phyloP scores from a whole-genome alignment of 2,113 vertebrate genomes.

The Centropus unirufus region DNA sequence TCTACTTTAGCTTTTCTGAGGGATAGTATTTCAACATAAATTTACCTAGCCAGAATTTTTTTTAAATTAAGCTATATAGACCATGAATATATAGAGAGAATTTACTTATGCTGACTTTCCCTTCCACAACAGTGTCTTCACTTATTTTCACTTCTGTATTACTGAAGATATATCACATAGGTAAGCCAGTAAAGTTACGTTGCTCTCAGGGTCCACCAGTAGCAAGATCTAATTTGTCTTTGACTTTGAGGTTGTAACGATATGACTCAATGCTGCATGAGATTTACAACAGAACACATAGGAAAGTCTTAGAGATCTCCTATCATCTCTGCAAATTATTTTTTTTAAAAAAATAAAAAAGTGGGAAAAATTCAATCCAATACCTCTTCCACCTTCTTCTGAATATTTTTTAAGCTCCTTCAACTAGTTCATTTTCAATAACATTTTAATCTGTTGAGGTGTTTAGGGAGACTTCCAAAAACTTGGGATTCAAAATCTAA shows the following conservation, averaged over 20 bases:
- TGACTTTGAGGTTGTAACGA: not conserved
- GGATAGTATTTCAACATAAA: not conserved
- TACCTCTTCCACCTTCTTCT: not conserved
- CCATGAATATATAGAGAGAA: not conserved
- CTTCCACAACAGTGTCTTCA: not conserved
- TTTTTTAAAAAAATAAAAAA: not conserved
- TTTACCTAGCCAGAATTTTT: not conserved
- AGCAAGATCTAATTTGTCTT: not conserved
- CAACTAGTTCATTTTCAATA: not conserved
- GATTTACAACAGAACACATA: not conserved
- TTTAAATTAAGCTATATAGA: not conserved
- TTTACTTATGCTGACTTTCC: fast-evolving
- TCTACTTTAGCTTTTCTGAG: not conserved
- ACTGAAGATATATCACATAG: not conserved
- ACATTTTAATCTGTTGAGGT: not conserved
- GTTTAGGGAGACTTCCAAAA: not conserved
- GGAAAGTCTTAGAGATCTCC: not conserved
- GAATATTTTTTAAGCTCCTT: not conserved
- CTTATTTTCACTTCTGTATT: not conserved
- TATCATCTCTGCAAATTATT: not conserved
- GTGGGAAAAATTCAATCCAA: not conserved
- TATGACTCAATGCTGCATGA: not conserved
- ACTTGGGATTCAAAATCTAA: not conserved
- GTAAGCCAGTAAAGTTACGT: not conserved
- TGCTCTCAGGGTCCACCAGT: not conserved